phyloP scores from a whole-genome alignment of 2,797 vertebrate species.

The Arctocebus calabarensis region DNA sequence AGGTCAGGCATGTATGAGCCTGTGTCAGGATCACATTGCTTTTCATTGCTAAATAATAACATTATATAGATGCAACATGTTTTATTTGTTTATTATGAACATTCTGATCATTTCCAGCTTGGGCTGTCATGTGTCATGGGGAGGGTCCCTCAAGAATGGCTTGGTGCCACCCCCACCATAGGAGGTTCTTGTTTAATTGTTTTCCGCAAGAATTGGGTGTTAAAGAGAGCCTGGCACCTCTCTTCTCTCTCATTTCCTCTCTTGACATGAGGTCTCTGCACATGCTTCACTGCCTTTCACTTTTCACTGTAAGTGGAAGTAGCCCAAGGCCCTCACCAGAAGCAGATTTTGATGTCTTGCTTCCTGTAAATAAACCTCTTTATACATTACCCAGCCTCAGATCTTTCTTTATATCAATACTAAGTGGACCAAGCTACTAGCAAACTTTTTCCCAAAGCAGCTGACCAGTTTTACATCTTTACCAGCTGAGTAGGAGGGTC shows the following conservation, averaged over 20 bases:
- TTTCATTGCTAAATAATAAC: not conserved
- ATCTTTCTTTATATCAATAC: not conserved
- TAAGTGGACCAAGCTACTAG: not conserved
- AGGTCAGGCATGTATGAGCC: not conserved
- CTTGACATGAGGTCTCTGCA: not conserved
- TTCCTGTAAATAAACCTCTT: not conserved
- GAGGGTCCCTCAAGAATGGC: not conserved
- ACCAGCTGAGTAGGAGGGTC: not conserved
- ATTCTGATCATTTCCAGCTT: not conserved
- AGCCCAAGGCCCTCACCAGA: not conserved
- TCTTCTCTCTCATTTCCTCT: not conserved
- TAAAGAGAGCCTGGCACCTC: not conserved
- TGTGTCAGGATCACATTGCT: not conserved
- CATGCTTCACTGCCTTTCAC: not conserved
- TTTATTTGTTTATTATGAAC: not conserved
- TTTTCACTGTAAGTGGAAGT: not conserved
- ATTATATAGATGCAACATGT: not conserved
- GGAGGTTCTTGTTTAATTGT: not conserved
- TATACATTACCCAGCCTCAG: not conserved
- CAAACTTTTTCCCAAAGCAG: not conserved
- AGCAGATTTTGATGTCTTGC: not conserved
- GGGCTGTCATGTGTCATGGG: not conserved
- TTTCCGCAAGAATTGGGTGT: not conserved
- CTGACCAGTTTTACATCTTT: not conserved
- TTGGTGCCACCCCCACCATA: not conserved